Percentiles rank a stretch among this genome's conserved stretches.
Conservation (phyloP, 92 coral and sea anemone species). For the Bergia sp. region DNA sequence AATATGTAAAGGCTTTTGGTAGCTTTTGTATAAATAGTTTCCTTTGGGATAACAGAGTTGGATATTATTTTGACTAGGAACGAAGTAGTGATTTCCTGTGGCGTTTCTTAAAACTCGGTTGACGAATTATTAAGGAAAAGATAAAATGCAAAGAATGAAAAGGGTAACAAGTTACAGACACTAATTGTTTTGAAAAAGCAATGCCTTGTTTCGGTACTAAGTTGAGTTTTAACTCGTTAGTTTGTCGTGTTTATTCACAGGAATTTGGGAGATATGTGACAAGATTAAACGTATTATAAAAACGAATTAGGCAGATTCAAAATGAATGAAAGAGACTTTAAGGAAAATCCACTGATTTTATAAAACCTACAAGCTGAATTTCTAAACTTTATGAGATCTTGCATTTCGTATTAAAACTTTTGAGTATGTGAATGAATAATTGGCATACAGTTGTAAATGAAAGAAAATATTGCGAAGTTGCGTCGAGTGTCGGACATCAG, state of each 20-base stretch:
- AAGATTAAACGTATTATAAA: not conserved
- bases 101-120: not conserved
- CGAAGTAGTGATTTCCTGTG: not conserved
- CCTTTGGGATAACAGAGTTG: not conserved
- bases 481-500: not conserved
- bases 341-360: not conserved
- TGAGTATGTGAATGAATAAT: not conserved
- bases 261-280: not conserved
- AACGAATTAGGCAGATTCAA: not conserved
- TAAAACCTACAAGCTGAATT: not conserved
- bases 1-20: not conserved
- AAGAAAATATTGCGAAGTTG: slow-evolving; percentile 25
- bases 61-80: not conserved
- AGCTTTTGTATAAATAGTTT: not conserved
- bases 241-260: not conserved
- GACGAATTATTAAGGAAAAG: not conserved
- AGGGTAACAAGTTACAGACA: not conserved
- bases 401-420: not conserved
- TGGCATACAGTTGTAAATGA: slow-evolving; percentile 1
- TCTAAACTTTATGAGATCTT: not conserved
- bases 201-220: not conserved
- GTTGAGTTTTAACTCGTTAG: not conserved
- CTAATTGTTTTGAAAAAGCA: not conserved
- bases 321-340: not conserved
- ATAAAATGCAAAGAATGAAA: not conserved